phyloP scores from a whole-genome alignment of 1,140 invertebrate genomes.

The Fopius arisanus region DNA sequence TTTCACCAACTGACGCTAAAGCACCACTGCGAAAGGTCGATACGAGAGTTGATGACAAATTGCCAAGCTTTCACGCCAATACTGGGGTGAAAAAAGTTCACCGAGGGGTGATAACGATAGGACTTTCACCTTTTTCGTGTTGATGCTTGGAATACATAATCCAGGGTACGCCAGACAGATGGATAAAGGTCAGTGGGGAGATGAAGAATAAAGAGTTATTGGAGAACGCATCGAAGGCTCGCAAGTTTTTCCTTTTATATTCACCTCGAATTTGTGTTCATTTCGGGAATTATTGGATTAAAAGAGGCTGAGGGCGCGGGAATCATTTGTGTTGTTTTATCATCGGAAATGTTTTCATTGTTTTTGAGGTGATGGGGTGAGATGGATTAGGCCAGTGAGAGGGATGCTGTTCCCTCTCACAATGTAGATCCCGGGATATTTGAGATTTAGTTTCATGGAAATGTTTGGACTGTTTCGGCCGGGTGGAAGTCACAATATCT shows the following conservation, averaged over 20 bases:
- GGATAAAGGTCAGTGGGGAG: background rate
- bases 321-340: background rate
- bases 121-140: background rate
- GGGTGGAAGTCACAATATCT: constrained; percentile 41
- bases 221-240: background rate
- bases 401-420: background rate
- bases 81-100: constrained; percentile 35
- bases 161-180: background rate
- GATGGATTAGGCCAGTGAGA: background rate
- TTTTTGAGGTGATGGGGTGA: background rate
- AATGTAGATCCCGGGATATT: constrained; percentile 27
- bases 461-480: constrained; percentile 25
- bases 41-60: constrained; percentile 30
- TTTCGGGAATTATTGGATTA: background rate
- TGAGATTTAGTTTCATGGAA: constrained; percentile 25
- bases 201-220: background rate
- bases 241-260: background rate
- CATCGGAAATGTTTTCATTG: background rate
- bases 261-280: background rate
- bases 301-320: background rate
- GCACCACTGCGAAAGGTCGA: constrained; percentile 19
- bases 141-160: constrained; percentile 5
- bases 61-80: constrained; percentile 32
- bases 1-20: constrained; percentile 20
- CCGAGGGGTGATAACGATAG: background rate